Percentiles rank a stretch among this genome's conserved stretches.
phyloP scores from a whole-genome alignment of 2,113 vertebrate genomes.

The Ptilonorhynchus violaceus region DNA sequence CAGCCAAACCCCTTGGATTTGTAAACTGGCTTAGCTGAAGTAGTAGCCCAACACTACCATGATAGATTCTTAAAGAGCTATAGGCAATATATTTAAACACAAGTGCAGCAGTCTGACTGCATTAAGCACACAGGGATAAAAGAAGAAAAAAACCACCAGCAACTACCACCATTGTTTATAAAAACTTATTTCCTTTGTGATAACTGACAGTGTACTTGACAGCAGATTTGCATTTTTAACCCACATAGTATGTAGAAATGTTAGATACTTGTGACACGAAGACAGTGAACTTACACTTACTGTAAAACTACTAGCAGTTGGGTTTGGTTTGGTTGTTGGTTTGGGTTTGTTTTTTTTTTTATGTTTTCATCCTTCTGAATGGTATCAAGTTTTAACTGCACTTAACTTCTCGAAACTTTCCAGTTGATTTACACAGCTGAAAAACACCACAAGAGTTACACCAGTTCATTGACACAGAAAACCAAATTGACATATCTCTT shows the following conservation, averaged over 20 bases:
- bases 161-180: background rate
- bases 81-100: background rate
- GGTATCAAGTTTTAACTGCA: background rate
- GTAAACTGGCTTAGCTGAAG: background rate
- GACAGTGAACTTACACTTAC: background rate
- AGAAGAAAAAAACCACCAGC: background rate
- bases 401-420: background rate
- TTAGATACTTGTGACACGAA: background rate
- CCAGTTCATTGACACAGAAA: background rate
- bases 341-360: background rate
- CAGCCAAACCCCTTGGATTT: background rate
- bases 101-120: background rate
- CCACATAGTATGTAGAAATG: background rate
- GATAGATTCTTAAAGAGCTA: background rate
- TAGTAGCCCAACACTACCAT: background rate
- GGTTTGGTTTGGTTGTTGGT: accelerated
- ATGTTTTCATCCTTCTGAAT: background rate
- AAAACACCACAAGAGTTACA: background rate
- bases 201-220: background rate
- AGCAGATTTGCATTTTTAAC: background rate
- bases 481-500: background rate
- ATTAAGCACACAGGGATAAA: background rate
- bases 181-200: background rate
- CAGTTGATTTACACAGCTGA: background rate
- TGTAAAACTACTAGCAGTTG: background rate